Percentiles rank a stretch among this genome's conserved stretches.
These are phyloP conservation scores for Frankliniella intonsa DNA, from an alignment of 2,888 invertebrate species.

Conservation along the genomic window DNA sequence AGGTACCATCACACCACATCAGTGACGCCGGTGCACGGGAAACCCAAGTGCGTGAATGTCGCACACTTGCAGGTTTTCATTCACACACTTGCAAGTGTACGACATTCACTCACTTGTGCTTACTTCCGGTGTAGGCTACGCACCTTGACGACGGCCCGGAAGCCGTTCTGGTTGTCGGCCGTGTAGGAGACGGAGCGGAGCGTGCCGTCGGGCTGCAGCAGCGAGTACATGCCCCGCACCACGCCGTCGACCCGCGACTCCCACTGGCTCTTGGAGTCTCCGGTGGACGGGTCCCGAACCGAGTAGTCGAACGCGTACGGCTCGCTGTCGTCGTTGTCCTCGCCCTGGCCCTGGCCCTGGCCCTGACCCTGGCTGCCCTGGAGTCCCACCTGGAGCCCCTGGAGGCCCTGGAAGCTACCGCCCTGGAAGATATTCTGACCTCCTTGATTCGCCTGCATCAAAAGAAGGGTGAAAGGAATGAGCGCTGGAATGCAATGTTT, in stretches of 20 bases:
- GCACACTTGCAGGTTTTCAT: too few species aligned
- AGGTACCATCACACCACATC: background rate
- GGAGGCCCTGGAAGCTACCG: too few species aligned
- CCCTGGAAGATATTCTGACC: too few species aligned
- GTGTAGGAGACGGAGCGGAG: constrained; percentile 67
- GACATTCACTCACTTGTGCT: background rate
- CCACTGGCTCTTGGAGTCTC: constrained; percentile 66
- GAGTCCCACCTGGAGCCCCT: too few species aligned
- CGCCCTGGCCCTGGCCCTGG: background rate
- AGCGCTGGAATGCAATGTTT: too few species aligned
- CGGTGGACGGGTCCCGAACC: constrained; percentile 67
- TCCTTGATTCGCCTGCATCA: too few species aligned
- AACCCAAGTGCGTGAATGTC: too few species aligned
- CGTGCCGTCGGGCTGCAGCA: constrained; percentile 63
- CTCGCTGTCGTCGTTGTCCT: constrained; percentile 15
- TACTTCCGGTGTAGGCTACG: background rate
- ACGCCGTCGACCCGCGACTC: constrained; percentile 69
- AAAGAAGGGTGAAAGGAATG: too few species aligned
- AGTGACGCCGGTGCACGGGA: background rate
- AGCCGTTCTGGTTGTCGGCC: constrained; percentile 71
- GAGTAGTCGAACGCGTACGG: constrained; percentile 63
- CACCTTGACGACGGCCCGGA: constrained; percentile 59
- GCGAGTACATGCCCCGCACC: constrained; percentile 56
- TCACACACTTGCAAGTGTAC: too few species aligned
- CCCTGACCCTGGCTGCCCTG: too few species aligned